A percentile compares a stretch with the other conserved stretches of the same genome.
Conservation (phyloP, 2,797 vertebrate genomes). For the Hephaestus fuliginosus region DNA sequence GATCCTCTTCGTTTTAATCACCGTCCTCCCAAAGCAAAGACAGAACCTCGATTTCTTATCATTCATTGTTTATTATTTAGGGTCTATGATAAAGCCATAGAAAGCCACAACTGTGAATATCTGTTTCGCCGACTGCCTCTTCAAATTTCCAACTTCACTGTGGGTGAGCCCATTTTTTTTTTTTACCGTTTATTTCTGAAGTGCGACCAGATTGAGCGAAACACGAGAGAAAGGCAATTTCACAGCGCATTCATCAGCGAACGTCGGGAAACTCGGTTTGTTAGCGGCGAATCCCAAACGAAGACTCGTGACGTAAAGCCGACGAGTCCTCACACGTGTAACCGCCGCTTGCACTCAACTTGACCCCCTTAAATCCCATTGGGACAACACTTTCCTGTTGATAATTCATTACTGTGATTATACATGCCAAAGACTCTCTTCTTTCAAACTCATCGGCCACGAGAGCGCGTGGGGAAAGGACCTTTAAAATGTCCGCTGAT, state of each 20-base stretch:
- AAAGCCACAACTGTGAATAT: slow-evolving; percentile 1
- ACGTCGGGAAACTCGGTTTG: slow-evolving; percentile 33
- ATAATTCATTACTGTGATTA: slow-evolving; percentile 38
- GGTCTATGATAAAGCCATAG: slow-evolving; percentile 7
- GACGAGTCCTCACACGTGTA: background rate
- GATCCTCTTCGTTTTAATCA: slow-evolving; percentile 33
- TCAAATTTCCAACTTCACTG: slow-evolving; percentile 44
- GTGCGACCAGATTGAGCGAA: slow-evolving; percentile 22
- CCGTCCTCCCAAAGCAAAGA: background rate
- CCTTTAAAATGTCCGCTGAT: slow-evolving; percentile 47
- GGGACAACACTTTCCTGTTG: slow-evolving; percentile 23
- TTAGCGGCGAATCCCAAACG: slow-evolving; percentile 42
- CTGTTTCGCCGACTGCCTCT: slow-evolving; percentile 32
- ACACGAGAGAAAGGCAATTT: slow-evolving; percentile 57
- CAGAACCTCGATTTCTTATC: slow-evolving; percentile 19
- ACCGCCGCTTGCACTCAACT: slow-evolving; percentile 19
- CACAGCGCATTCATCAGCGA: slow-evolving; percentile 39
- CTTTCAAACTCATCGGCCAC: slow-evolving; percentile 43
- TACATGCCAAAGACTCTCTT: slow-evolving; percentile 18
- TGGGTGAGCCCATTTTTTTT: slow-evolving; percentile 24
- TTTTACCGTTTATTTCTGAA: slow-evolving; percentile 19
- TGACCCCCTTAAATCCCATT: slow-evolving; percentile 36
- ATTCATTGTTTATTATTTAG: slow-evolving; percentile 23
- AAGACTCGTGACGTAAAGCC: background rate
- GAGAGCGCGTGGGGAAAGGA: slow-evolving; percentile 32